phyloP scores from a whole-genome alignment of 2,113 vertebrate species.

The Uria aalge region DNA sequence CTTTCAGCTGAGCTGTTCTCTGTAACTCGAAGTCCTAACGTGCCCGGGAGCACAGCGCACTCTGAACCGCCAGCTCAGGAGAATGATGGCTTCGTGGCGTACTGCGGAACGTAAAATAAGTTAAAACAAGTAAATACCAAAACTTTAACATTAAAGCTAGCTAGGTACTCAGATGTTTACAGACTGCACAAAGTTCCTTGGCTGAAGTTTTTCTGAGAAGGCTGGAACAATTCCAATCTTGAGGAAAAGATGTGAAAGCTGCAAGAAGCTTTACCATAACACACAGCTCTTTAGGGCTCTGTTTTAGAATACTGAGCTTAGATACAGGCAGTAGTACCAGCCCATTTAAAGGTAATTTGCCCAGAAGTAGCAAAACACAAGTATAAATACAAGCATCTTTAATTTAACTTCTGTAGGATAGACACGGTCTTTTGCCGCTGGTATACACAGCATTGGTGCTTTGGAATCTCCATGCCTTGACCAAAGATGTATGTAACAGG shows the following conservation, averaged over 20 bases:
- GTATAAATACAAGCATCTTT: accelerated
- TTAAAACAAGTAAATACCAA: neutral
- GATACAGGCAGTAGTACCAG: neutral
- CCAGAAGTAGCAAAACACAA: neutral
- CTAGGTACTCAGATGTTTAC: accelerated
- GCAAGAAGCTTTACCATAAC: too few relatives aligned
- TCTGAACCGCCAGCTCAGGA: neutral
- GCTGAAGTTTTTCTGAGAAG: neutral
- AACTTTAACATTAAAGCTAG: accelerated
- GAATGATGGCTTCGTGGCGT: accelerated
- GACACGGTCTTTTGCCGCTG: neutral
- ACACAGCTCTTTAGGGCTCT: neutral
- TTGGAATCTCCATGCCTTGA: neutral
- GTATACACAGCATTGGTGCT: neutral
- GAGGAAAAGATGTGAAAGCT: neutral
- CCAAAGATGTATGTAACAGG: neutral
- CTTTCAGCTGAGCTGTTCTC: neutral
- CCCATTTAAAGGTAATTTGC: neutral
- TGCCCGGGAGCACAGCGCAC: neutral
- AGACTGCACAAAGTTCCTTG: neutral
- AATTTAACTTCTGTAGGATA: neutral
- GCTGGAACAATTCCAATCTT: neutral
- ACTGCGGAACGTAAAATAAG: neutral
- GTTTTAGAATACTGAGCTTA: neutral
- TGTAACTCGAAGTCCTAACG: neutral